These are phyloP conservation scores for Ornithoptera priamus DNA, from an alignment of 2,888 invertebrate genomes.

Conservation along the genomic window DNA sequence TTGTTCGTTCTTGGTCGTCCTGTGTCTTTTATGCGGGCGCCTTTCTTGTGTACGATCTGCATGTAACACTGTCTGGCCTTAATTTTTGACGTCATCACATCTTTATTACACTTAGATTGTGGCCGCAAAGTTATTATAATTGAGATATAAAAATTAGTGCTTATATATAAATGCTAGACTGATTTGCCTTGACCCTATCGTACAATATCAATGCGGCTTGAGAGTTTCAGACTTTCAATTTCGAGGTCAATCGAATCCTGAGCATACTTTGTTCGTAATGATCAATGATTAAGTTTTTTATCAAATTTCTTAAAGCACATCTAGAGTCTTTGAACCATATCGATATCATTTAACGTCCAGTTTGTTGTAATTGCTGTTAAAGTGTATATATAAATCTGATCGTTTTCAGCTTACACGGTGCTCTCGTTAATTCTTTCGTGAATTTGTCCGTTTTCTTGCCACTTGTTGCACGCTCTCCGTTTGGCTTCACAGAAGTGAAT, in stretches of 20 bases:
- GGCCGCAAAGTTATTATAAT: neutral
- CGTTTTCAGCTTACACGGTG: conserved; percentile 29
- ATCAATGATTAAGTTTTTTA: neutral
- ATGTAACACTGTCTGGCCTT: conserved; percentile 39
- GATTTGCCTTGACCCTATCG: conserved; percentile 68
- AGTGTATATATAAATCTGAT: conserved; percentile 44
- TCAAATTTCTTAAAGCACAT: too few species aligned
- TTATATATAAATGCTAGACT: conserved; percentile 42
- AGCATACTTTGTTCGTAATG: conserved; percentile 23
- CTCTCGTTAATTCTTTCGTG: conserved; percentile 41
- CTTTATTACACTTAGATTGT: conserved; percentile 6
- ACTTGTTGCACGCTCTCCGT: conserved; percentile 69
- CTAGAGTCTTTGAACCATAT: conserved; percentile 26
- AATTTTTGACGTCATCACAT: conserved; percentile 30
- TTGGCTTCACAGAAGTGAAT: conserved; percentile 65
- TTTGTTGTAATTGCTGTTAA: conserved; percentile 49
- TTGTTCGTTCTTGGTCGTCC: conserved; percentile 73
- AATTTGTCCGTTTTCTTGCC: conserved; percentile 54
- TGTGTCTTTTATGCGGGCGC: conserved; percentile 69
- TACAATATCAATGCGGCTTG: conserved; percentile 46
- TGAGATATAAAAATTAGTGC: conserved; percentile 2
- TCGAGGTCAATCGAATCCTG: conserved; percentile 63
- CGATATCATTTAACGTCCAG: conserved; percentile 47
- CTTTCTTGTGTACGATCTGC: conserved; percentile 60
- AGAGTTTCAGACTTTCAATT: conserved; percentile 57